Conservation (phyloP, 1,140 invertebrate genomes). For the Musca domestica region DNA sequence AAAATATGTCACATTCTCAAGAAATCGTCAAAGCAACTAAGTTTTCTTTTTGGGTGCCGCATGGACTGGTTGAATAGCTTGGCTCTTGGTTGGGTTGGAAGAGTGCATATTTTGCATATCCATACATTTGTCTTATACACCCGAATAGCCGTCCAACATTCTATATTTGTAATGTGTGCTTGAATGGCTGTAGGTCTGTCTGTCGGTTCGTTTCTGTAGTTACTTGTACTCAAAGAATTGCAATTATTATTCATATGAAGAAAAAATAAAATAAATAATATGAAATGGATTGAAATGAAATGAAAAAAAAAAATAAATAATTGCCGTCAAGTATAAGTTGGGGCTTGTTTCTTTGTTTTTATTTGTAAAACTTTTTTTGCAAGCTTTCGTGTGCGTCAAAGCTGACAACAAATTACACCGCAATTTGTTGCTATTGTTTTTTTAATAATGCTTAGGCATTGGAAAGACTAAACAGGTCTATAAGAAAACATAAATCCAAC, state of each 20-base stretch:
- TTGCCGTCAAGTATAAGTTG: no score
- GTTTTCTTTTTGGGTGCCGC: not conserved
- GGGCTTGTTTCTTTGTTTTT: not conserved
- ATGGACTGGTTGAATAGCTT: not conserved
- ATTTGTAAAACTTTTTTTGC: not conserved
- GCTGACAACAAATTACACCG: slow-evolving; percentile 11
- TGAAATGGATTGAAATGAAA: no score
- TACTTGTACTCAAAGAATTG: not conserved
- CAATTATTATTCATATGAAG: not conserved
- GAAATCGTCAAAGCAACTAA: slow-evolving; percentile 8
- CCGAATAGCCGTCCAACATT: not conserved
- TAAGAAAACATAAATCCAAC: no score
- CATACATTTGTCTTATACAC: not conserved
- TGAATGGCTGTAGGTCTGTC: not conserved
- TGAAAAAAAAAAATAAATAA: no score
- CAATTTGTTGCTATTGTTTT: slow-evolving; percentile 8
- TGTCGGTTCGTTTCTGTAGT: not conserved
- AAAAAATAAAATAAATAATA: not conserved
- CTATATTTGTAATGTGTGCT: not conserved
- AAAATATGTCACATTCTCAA: slow-evolving; percentile 13
- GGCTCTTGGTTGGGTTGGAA: not conserved
- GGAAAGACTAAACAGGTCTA: no score
- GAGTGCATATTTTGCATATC: not conserved
- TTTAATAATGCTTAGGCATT: not conserved
- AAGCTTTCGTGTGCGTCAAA: slow-evolving; percentile 1